phyloP scores from a whole-genome alignment of 2,888 invertebrate genomes.

The Ichneumoninae sp. region DNA sequence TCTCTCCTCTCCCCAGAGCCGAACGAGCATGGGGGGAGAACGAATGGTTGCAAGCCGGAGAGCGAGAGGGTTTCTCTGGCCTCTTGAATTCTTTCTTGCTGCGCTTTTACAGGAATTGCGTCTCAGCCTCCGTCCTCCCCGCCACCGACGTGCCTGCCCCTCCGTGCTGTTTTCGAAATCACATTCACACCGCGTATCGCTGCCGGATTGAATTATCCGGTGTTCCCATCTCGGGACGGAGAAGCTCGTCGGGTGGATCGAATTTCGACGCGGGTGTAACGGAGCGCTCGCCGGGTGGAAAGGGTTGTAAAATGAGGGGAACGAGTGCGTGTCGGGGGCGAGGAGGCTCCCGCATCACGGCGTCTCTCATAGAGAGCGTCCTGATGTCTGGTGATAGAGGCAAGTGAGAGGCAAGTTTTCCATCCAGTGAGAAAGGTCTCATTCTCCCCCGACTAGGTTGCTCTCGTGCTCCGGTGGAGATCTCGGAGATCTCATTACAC shows the following conservation, averaged over 20 bases:
- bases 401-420: conserved; percentile 13
- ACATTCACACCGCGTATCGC: conserved; percentile 43
- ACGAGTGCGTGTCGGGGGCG: background rate
- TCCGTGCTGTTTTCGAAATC: conserved; percentile 29
- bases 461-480: conserved; percentile 25
- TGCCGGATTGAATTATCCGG: conserved; percentile 19
- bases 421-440: conserved; percentile 16
- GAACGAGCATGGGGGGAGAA: background rate
- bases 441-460: conserved; percentile 24
- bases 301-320: conserved; percentile 2
- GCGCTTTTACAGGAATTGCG: conserved; percentile 60
- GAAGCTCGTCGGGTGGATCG: background rate
- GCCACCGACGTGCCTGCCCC: background rate
- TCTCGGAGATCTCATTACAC: conserved; percentile 64
- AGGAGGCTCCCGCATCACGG: conserved; percentile 1
- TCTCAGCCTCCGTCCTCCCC: background rate
- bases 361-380: conserved; percentile 1
- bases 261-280: background rate
- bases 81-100: conserved; percentile 44
- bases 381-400: conserved; percentile 20
- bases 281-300: background rate
- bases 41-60: conserved; percentile 8
- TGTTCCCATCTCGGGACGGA: background rate
- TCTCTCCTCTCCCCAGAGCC: conserved; percentile 47
- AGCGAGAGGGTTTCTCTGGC: conserved; percentile 25